Conservation (phyloP, 2,113 vertebrate genomes). For the Leptodactylus fuscus region DNA sequence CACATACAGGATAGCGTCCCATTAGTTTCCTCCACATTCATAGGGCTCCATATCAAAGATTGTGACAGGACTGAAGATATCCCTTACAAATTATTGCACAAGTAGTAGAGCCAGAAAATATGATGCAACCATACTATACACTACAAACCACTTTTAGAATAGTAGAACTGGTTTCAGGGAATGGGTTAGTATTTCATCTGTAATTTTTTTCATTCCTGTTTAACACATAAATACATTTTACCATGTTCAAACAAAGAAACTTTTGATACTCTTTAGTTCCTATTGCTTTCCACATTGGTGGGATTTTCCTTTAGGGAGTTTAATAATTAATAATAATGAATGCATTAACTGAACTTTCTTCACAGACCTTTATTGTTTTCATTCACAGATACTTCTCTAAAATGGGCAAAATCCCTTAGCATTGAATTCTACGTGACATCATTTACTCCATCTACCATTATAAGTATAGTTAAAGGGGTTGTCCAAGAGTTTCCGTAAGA, state of each 20-base stretch:
- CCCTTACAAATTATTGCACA: too few relatives aligned
- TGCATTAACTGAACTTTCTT: neutral
- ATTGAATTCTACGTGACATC: neutral
- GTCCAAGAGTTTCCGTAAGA: too few relatives aligned
- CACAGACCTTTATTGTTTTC: neutral
- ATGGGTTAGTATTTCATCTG: neutral
- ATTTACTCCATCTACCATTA: neutral
- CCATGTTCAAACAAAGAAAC: neutral
- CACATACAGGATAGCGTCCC: too few relatives aligned
- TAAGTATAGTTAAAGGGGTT: too few relatives aligned
- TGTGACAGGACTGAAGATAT: too few relatives aligned
- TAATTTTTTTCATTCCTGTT: neutral
- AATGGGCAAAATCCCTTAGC: neutral
- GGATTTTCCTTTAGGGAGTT: conserved; percentile 17
- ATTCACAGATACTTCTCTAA: neutral
- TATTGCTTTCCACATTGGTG: neutral
- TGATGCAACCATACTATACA: neutral
- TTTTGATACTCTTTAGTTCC: conserved; percentile 22
- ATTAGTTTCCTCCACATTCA: too few relatives aligned
- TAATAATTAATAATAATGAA: neutral
- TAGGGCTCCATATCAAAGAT: too few relatives aligned
- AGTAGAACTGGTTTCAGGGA: neutral
- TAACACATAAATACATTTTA: neutral
- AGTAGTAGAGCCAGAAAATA: neutral
- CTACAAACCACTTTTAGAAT: neutral